Conservation (phyloP, 2,888 invertebrate genomes). For the Callosobruchus maculatus region DNA sequence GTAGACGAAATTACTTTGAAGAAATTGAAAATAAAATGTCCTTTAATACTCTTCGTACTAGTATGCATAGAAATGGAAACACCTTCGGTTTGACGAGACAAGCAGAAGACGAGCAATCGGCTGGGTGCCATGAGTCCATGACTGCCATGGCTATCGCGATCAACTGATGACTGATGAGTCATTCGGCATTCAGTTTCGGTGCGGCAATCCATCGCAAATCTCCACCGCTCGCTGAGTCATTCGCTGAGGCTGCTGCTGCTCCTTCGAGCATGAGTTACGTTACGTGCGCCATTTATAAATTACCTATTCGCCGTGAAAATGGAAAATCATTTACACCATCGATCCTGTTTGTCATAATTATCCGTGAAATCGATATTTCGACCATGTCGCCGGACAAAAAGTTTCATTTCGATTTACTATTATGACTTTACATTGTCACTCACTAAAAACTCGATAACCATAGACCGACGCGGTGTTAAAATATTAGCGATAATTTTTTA, state of each 20-base stretch:
- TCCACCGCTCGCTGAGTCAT: background rate
- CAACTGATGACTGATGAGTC: background rate
- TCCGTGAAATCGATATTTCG: background rate
- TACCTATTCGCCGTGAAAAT: background rate
- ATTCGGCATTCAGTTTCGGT: background rate
- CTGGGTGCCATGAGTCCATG: too few species aligned
- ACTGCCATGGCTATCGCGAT: background rate
- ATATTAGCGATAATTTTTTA: too few species aligned
- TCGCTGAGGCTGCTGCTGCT: background rate
- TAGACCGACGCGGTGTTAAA: too few species aligned
- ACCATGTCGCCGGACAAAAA: too few species aligned
- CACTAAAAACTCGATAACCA: too few species aligned
- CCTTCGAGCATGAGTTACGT: background rate
- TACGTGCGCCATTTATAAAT: background rate
- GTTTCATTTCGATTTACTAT: too few species aligned
- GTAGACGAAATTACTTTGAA: too few species aligned
- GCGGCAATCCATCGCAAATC: background rate
- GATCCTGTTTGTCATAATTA: background rate
- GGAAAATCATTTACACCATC: background rate
- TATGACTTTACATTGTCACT: too few species aligned
- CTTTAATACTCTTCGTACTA: background rate
- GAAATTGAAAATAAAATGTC: background rate
- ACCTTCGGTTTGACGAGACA: background rate
- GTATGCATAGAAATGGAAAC: background rate
- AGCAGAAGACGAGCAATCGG: too few species aligned